Evolutionary conservation across 2,888 invertebrate genomes (phyloP).

Genomic region (Morpho achilles): DNA sequence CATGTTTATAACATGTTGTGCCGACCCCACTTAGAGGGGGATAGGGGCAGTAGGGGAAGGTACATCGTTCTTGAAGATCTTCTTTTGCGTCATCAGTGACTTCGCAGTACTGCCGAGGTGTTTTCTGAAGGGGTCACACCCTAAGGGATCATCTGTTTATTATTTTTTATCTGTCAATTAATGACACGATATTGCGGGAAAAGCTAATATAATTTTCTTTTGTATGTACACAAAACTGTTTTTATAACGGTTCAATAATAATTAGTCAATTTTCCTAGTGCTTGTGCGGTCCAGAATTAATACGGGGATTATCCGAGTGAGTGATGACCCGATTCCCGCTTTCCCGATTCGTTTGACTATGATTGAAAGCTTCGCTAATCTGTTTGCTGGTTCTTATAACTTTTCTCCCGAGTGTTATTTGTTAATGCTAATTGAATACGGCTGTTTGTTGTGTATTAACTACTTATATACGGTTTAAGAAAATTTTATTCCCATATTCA

Average conservation of each 20-base stretch:
- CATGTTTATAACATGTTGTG: too few relatives aligned
- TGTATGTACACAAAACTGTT: too few relatives aligned
- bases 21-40: too few relatives aligned
- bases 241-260: too few relatives aligned
- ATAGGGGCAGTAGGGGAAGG: conserved; percentile 23
- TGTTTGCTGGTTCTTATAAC: conserved; percentile 2
- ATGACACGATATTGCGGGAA: too few relatives aligned
- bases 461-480: too few relatives aligned
- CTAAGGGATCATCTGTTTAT: conserved; percentile 38
- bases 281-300: conserved; percentile 34
- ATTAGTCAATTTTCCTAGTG: conserved; percentile 4
- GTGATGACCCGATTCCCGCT: conserved; percentile 36
- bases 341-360: conserved; percentile 30
- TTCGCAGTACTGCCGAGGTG: conserved; percentile 54
- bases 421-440: background rate
- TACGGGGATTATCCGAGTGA: conserved; percentile 41
- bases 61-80: conserved; percentile 61
- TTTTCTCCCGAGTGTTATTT: background rate
- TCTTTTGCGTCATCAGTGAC: conserved; percentile 62
- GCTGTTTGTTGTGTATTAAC: too few relatives aligned
- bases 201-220: too few relatives aligned
- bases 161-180: too few relatives aligned
- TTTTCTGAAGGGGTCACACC: conserved; percentile 64
- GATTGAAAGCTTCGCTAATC: conserved; percentile 27
- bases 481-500: too few relatives aligned